Evolutionary conservation across 2,797 vertebrate species (phyloP), one percentile per base, ranked within the genome.

Genomic region (Chaenodraco wilsoni): DNA sequence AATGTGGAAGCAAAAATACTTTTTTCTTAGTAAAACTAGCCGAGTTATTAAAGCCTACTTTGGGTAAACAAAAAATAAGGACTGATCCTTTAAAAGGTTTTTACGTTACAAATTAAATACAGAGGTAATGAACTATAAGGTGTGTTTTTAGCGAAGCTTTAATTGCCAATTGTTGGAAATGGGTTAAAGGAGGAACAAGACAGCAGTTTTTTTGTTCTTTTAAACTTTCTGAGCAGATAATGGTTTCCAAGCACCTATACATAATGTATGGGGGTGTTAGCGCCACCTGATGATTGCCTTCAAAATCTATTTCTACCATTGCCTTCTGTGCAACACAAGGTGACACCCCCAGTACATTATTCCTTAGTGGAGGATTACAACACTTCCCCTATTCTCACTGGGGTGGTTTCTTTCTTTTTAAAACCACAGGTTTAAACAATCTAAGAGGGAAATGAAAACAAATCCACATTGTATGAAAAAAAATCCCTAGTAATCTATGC

Each of bases 271-370:
- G 4, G 27, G 59, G 31, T 65, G 17, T 0, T 3, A 17, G 37
- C n/a, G 7, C 31, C n/a, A 48, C 31, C 15, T 65, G 31, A 49
- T 13, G 7, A 63, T 48, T 57, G 14, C 19, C 43, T 37, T n/a
- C 37, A 9, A 62, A 45, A 64, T 41, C 33, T 4, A 46, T 46
- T 44, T 48, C 43, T 44, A 45, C 10, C 51, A 10, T 40, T n/a
- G 63, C 31, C 45, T 57, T 15, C 17, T 59, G 71, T 66, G 55
- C 23, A 51, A 60, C 54, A 33, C 3, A n/a, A 44, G 13, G 9
- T 16, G 4, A 37, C 23, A 43, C 44, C 33, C 33, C 33, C 16
- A 12, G 14, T 19, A 11, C 19, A 11, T 3, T 10, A 69, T 31
- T 19, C 19, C n/a, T 69, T 52, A 45, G 11, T 19, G n/a, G 13